Evolutionary conservation across 2,797 vertebrate species (phyloP).

Genomic region (Sciaenops ocellatus): DNA sequence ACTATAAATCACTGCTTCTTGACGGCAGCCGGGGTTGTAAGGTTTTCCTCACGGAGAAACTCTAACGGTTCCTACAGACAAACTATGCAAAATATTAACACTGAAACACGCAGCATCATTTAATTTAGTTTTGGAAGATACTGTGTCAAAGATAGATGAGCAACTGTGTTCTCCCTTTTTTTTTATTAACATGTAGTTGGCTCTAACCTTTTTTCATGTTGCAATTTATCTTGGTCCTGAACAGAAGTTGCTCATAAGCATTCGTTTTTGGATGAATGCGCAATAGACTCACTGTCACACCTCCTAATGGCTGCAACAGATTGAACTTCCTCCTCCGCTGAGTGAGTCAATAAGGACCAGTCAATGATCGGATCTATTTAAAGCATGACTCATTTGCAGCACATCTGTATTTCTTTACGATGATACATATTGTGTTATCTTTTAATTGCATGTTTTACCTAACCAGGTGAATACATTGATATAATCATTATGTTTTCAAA

Average conservation of each 20-base stretch:
- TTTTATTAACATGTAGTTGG: not conserved
- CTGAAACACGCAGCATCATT: conserved; percentile 10
- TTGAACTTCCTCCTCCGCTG: conserved; percentile 26
- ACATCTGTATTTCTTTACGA: conserved; percentile 6
- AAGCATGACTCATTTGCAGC: conserved; percentile 15
- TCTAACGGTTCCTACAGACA: conserved; percentile 12
- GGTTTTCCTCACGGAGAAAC: conserved; percentile 44
- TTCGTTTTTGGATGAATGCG: conserved; percentile 20
- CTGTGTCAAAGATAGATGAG: not conserved
- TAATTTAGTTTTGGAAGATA: not conserved
- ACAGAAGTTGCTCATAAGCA: not conserved
- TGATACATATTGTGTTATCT: not conserved
- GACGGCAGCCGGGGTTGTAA: conserved; percentile 13
- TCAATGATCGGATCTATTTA: conserved; percentile 25
- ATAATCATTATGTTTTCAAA: not conserved
- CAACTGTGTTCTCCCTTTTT: not conserved
- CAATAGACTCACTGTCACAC: conserved; percentile 32
- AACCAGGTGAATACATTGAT: not conserved
- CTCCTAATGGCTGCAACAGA: conserved; percentile 19
- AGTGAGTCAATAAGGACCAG: not conserved
- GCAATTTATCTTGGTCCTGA: not conserved
- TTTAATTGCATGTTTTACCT: not conserved
- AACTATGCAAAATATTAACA: conserved; percentile 14
- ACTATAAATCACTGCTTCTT: conserved; percentile 61
- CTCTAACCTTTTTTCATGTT: not conserved